A percentile compares a stretch with the other conserved stretches of the same genome.
Conservation (phyloP, 2,113 vertebrate species). For the Mus pahari region DNA sequence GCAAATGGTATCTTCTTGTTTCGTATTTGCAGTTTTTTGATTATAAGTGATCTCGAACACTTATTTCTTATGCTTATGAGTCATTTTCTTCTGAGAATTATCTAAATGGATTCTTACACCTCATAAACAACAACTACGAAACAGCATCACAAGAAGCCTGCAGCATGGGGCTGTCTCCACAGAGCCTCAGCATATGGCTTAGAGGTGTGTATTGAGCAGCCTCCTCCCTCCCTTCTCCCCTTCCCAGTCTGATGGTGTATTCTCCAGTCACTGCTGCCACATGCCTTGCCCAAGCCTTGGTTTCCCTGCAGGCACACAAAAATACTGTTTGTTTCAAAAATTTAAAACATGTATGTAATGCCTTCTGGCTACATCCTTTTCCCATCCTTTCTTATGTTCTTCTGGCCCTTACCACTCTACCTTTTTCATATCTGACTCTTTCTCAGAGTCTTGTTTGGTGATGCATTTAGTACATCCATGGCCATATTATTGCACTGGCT, state of each 20-base stretch:
- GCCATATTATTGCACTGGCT: neutral
- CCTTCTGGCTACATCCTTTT: no score
- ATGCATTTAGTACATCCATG: neutral
- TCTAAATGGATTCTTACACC: constrained; percentile 1
- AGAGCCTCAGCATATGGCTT: neutral
- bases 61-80: constrained; percentile 66
- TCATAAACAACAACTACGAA: neutral
- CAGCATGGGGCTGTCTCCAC: fast-evolving
- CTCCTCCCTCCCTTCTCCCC: neutral
- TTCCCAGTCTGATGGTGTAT: constrained; percentile 35
- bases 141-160: neutral
- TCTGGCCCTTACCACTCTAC: no score
- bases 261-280: neutral
- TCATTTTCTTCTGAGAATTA: constrained; percentile 63
- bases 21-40: constrained; percentile 71
- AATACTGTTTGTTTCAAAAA: neutral
- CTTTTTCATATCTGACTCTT: neutral
- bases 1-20: constrained; percentile 52
- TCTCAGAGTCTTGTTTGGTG: neutral
- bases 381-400: neutral
- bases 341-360: neutral
- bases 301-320: neutral
- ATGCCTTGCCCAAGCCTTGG: neutral
- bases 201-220: neutral
- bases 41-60: constrained; percentile 52